Evolutionary conservation across 1,140 invertebrate species (phyloP), one percentile per base, ranked within the genome.

Genomic region (Hyphantria cunea): DNA sequence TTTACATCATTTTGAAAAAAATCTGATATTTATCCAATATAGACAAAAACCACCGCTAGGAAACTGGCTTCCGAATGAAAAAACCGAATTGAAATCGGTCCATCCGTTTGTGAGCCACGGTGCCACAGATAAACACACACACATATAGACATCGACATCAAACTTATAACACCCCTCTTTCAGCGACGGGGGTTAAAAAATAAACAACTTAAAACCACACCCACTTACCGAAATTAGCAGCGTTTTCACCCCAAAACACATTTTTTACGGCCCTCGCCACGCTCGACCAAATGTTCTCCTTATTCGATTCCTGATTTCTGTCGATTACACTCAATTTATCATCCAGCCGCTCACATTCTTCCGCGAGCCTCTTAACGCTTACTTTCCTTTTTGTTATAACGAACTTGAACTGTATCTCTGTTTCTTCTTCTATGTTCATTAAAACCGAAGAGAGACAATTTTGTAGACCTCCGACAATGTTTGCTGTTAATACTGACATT

Each of bases 381-480:
- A 91, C 82, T 66, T 82, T 91, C 61, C 82, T 91, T 64, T 90
- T 91, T 3, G 86, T 91, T 15, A 92, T 89, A 10, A 83, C 74
- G 52, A 92, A 91, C 71, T 91, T 91, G 17, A 92, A 89, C 67
- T 92, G 86, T 69, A 92, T 89, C 65, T 92, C 91, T 6, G 91
- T 91, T 68, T 86, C 84, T 41, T 91, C 87, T 25, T 89, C 85
- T 25, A 68, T 77, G 0, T 82, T 73, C 39, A 63, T 74, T 12
- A 92, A 53, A 34, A 83, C 86, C 0, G 82, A 81, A 32, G 65
- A 74, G n/a, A 92, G 63, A 34, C 89, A 89, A 5, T 81, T 85
- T 66, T 92, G 80, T 0, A 92, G 68, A 0, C 88, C 83, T 6
- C 89, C 81, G 13, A 86, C 91, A 41, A 92, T 89, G 41, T 91